phyloP scores from a whole-genome alignment of 2,888 invertebrate genomes.

The Phortica okadai region DNA sequence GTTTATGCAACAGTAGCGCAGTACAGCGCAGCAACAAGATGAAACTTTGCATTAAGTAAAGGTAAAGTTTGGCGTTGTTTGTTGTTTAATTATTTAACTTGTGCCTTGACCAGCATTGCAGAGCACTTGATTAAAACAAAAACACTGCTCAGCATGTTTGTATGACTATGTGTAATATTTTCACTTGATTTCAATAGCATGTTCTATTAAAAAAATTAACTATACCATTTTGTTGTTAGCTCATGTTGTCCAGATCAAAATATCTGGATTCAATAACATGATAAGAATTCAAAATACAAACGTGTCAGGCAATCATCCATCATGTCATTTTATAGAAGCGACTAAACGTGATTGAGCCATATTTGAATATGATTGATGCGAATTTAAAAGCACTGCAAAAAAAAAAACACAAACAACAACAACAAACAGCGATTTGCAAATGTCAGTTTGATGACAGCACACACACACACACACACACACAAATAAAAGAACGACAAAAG shows the following conservation, averaged over 20 bases:
- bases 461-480: neutral
- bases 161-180: too few species aligned
- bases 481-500: neutral
- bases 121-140: neutral
- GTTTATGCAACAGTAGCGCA: constrained; percentile 19
- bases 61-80: neutral
- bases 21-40: neutral
- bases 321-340: neutral
- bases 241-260: neutral
- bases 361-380: constrained; percentile 7
- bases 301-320: neutral
- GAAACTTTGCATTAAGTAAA: constrained; percentile 22
- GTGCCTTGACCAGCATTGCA: neutral
- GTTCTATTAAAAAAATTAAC: too few species aligned
- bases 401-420: neutral
- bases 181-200: too few species aligned
- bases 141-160: too few species aligned
- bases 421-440: neutral
- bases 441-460: neutral
- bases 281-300: neutral
- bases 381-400: neutral
- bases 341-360: neutral
- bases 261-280: neutral
- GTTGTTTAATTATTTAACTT: neutral
- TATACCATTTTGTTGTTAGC: too few species aligned